A percentile compares a stretch with the other conserved stretches of the same genome.
Conservation (phyloP, 1,140 invertebrate genomes). For the Asbolus verrucosus region DNA sequence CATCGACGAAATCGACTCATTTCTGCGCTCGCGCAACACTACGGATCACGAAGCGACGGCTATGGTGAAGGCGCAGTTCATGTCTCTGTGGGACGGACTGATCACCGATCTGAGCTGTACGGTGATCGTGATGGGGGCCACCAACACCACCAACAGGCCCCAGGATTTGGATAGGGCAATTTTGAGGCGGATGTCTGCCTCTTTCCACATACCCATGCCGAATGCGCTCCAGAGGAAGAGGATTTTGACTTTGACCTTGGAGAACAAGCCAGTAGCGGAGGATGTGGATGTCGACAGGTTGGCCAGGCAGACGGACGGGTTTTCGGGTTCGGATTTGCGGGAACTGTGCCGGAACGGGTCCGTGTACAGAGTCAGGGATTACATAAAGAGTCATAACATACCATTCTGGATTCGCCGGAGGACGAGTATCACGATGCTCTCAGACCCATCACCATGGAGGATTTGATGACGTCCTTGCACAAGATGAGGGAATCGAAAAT, state of each 20-base stretch:
- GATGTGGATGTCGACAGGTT: slow-evolving; percentile 82
- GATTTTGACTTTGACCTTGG: slow-evolving; percentile 84
- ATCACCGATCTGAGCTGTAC: slow-evolving; percentile 84
- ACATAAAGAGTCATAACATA: slow-evolving; percentile 66
- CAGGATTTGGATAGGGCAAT: slow-evolving; percentile 97
- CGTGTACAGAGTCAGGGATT: slow-evolving; percentile 86
- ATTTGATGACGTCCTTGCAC: slow-evolving; percentile 73
- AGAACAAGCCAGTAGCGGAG: slow-evolving; percentile 77
- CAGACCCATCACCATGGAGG: slow-evolving; percentile 81
- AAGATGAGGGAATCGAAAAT: slow-evolving; percentile 81
- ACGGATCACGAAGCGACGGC: slow-evolving; percentile 98
- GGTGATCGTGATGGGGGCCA: slow-evolving; percentile 84
- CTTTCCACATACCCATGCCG: slow-evolving; percentile 91
- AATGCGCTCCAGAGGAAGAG: slow-evolving; percentile 78
- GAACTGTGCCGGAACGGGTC: slow-evolving; percentile 93
- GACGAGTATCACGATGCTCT: slow-evolving; percentile 76
- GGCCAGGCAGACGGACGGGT: slow-evolving; percentile 82
- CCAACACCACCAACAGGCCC: slow-evolving; percentile 95
- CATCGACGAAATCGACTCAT: slow-evolving; percentile 99
- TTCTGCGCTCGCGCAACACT: slow-evolving; percentile 86
- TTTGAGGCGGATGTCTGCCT: slow-evolving; percentile 93
- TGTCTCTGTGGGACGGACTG: slow-evolving; percentile 90
- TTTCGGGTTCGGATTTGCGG: slow-evolving; percentile 93
- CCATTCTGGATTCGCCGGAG: slow-evolving; percentile 60
- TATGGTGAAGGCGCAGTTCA: slow-evolving; percentile 98